Evolutionary conservation across 2,797 vertebrate species (phyloP), one percentile per base, ranked within the genome.

Genomic region (Philypnodon macrostomus): DNA sequence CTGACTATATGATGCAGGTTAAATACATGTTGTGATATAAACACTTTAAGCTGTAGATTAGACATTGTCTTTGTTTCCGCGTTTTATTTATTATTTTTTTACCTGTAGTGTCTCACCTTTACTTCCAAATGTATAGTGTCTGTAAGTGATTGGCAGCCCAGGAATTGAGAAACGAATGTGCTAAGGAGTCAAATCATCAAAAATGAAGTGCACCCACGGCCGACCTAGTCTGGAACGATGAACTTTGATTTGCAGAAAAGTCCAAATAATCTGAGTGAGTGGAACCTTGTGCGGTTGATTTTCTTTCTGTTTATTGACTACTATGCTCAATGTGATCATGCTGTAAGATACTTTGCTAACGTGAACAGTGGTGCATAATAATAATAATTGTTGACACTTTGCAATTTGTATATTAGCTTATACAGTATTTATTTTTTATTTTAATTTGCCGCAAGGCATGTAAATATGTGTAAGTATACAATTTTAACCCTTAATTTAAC

Each of bases 261-360:
- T 70, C 52, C 66, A 81, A 58, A 70, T 63, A 54, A 78, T 69
- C 56, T 16, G 79, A 74, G 63, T 67, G 73, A 76, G 35, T 75
- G 81, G 73, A 85, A 79, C 70, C 73, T 62, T 31, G 58, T 56
- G 31, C 2, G 15, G 74, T 82, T 83, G 61, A 88, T 86, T 87
- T 88, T 90, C 85, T 84, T 70, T 54, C 63, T 47, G 73, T 84
- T 75, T 63, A 64, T 70, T 76, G 59, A 84, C 77, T 60, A 88
- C 79, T 87, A 84, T 80, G 77, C 87, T 83, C 77, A 84, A 73
- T 85, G 84, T 90, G 81, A 90, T 90, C 89, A 81, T 73, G 90
- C 86, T 91, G 88, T 92, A 90, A 80, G 85, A 87, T 88, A 91
- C 79, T 90, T 91, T 91, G 90, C 90, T 89, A 82, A 86, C 80